Evolutionary conservation across 2,113 vertebrate genomes (phyloP).

Genomic region (Protobothrops mucrosquamatus): DNA sequence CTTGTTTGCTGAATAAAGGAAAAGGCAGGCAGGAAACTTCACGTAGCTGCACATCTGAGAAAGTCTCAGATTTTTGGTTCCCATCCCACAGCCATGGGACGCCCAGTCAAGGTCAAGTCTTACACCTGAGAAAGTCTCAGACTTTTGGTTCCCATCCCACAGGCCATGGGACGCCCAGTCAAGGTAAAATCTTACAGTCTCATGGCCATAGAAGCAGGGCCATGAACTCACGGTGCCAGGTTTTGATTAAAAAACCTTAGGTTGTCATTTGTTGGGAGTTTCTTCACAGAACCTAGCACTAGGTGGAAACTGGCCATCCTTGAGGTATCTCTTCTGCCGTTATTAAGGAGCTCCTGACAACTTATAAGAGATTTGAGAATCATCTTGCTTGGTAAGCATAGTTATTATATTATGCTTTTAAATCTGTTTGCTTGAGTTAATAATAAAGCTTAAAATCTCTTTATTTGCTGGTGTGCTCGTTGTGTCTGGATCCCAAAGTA

Average conservation of each 20-base stretch:
- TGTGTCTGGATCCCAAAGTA: not conserved
- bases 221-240: not conserved
- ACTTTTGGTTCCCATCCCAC: not conserved
- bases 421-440: not conserved
- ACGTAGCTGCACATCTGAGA: not conserved
- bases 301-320: not conserved
- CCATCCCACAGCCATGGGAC: not conserved
- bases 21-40: not conserved
- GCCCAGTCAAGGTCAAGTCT: not conserved
- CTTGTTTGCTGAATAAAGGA: not conserved
- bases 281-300: not conserved
- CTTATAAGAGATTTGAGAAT: not conserved
- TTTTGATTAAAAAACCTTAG: not conserved
- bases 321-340: not conserved
- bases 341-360: not conserved
- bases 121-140: not conserved
- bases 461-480: not conserved
- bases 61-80: not conserved
- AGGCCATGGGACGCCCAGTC: not conserved
- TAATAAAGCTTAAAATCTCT: not conserved
- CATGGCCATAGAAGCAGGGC: not conserved
- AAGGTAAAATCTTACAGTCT: not conserved
- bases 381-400: not conserved
- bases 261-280: not conserved
- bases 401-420: not conserved